phyloP scores from a whole-genome alignment of 1,140 invertebrate species.

The Samia ricini region DNA sequence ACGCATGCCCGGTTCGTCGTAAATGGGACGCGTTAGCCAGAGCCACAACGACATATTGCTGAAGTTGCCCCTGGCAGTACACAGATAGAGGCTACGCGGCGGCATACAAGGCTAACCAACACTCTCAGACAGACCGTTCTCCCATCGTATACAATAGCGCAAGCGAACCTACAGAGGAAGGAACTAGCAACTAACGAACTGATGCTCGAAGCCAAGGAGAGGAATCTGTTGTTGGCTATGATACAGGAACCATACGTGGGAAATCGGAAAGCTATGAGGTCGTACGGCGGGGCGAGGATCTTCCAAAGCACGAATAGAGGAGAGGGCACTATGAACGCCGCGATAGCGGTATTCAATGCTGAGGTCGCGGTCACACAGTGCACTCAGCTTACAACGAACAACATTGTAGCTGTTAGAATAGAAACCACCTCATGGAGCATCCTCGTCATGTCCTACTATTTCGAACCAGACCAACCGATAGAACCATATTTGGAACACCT shows the following conservation, averaged over 20 bases:
- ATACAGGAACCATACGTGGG: slow-evolving; percentile 13
- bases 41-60: slow-evolving; percentile 5
- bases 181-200: slow-evolving; percentile 2
- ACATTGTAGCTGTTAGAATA: too few species aligned
- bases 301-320: too few species aligned
- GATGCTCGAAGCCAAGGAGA: background rate
- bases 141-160: background rate
- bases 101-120: background rate
- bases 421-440: too few species aligned
- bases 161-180: slow-evolving; percentile 12
- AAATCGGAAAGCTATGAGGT: too few species aligned
- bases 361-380: background rate
- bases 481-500: too few species aligned
- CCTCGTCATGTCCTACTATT: too few species aligned
- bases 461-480: too few species aligned
- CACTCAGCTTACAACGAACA: too few species aligned
- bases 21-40: slow-evolving; percentile 3
- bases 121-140: background rate
- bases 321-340: too few species aligned
- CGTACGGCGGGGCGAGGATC: background rate
- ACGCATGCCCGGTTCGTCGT: too few species aligned
- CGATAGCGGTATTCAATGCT: too few species aligned
- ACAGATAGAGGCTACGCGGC: background rate
- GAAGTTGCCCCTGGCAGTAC: background rate
- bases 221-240: background rate